These are phyloP conservation scores for Teleiodes luculella DNA, from an alignment of 2,888 invertebrate species.

Conservation along the genomic window DNA sequence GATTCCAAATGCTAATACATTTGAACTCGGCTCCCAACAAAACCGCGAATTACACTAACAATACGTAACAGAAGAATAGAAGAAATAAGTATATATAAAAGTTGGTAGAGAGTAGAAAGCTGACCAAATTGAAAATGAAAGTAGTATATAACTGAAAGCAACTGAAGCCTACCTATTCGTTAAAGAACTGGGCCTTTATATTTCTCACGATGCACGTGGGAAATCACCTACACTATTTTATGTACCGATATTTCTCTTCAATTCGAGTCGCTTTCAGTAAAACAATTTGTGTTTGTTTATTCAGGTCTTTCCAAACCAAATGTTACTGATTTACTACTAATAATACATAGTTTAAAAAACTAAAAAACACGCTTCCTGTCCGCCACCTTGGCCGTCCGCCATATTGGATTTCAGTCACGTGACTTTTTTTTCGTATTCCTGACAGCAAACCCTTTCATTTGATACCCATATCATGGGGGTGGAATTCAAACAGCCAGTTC, in stretches of 20 bases:
- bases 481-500: no score
- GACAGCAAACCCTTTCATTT: no score
- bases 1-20: conserved; percentile 44
- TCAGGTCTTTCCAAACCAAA: no score
- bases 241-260: not conserved
- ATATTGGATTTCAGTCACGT: no score
- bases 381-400: no score
- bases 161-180: conserved; percentile 9
- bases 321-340: no score
- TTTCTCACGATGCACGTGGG: conserved; percentile 19
- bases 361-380: no score
- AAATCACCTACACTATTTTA: conserved; percentile 18
- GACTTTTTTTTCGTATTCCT: no score
- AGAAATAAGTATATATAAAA: not conserved
- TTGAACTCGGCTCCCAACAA: conserved; percentile 21
- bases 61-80: not conserved
- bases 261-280: not conserved
- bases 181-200: conserved; percentile 9
- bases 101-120: not conserved
- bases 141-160: conserved; percentile 4
- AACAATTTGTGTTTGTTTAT: no score
- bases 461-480: no score
- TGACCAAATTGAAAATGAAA: conserved; percentile 19
- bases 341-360: no score
- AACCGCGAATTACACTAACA: not conserved